Evolutionary conservation across 2,797 vertebrate species (phyloP).

Genomic region (Labeo calbasu): DNA sequence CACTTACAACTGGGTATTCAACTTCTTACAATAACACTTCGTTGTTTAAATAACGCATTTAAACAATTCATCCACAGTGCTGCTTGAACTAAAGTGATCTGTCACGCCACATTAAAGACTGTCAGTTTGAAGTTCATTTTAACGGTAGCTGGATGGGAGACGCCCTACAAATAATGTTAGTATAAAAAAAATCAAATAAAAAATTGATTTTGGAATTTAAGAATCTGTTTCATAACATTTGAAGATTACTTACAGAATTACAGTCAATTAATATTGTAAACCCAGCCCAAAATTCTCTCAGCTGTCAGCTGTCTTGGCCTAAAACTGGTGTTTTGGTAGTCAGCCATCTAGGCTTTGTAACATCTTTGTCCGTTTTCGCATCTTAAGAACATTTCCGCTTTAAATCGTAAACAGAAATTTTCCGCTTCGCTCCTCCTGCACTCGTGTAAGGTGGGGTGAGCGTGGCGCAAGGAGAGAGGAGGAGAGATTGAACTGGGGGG

Average conservation of each 20-base stretch:
- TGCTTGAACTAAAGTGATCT: background rate
- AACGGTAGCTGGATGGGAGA: background rate
- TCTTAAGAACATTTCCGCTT: slow-evolving; percentile 17
- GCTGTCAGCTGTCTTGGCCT: background rate
- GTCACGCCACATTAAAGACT: background rate
- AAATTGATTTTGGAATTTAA: background rate
- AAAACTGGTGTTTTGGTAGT: background rate
- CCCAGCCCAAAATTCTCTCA: background rate
- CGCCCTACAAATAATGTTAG: background rate
- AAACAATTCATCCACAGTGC: background rate
- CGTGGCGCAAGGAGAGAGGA: background rate
- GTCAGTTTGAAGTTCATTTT: background rate
- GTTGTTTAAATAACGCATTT: background rate
- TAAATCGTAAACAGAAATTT: slow-evolving; percentile 14
- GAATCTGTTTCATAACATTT: background rate
- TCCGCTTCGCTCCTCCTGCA: slow-evolving; percentile 11
- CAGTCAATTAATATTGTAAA: background rate
- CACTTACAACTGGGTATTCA: background rate
- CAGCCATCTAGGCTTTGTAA: background rate
- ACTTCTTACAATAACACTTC: background rate
- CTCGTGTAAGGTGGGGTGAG: slow-evolving; percentile 31
- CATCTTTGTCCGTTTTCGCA: background rate
- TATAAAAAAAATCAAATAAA: background rate
- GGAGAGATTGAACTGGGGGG: slow-evolving; percentile 11
- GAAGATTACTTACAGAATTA: background rate